These are phyloP conservation scores for Moxostoma hubbsi DNA, from an alignment of 2,797 vertebrate genomes.

Conservation along the genomic window DNA sequence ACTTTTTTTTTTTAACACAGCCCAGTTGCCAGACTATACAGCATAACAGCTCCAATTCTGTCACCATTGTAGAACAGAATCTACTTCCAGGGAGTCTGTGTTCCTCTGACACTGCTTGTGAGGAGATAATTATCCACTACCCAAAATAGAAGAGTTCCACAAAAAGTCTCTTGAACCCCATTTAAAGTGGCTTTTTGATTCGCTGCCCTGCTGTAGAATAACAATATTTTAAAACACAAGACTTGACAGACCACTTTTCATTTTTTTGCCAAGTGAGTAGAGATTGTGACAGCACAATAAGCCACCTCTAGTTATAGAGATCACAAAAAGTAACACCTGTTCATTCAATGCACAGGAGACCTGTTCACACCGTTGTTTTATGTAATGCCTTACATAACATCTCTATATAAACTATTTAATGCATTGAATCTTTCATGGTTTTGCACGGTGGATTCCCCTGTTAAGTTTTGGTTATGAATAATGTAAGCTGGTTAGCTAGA, in stretches of 20 bases:
- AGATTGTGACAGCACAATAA: not conserved
- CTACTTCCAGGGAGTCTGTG: slow-evolving; percentile 28
- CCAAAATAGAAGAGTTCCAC: slow-evolving; percentile 48
- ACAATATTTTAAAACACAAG: not conserved
- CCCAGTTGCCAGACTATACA: slow-evolving; percentile 21
- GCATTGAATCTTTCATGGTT: slow-evolving; percentile 71
- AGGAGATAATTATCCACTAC: slow-evolving; percentile 26
- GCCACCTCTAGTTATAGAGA: not conserved
- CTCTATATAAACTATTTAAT: slow-evolving; percentile 57
- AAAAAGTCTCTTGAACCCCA: not conserved
- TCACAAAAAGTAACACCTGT: slow-evolving; percentile 6
- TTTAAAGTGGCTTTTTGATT: not conserved
- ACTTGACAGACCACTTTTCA: not conserved
- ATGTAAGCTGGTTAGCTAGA: slow-evolving; percentile 64
- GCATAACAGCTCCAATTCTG: slow-evolving; percentile 51
- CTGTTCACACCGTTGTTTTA: slow-evolving; percentile 19
- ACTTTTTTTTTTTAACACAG: not conserved
- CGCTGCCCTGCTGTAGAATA: not conserved
- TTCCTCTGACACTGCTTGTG: slow-evolving; percentile 18
- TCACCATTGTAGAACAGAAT: slow-evolving; percentile 43
- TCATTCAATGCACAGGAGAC: slow-evolving; percentile 27
- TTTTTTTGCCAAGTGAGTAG: not conserved
- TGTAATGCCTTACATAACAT: slow-evolving; percentile 40
- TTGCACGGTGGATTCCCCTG: slow-evolving; percentile 63
- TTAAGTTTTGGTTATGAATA: slow-evolving; percentile 75